A percentile compares a stretch with the other conserved stretches of the same genome.
These are phyloP conservation scores for Tromatobia lineatoria DNA, from an alignment of 2,888 invertebrate genomes.

Conservation along the genomic window DNA sequence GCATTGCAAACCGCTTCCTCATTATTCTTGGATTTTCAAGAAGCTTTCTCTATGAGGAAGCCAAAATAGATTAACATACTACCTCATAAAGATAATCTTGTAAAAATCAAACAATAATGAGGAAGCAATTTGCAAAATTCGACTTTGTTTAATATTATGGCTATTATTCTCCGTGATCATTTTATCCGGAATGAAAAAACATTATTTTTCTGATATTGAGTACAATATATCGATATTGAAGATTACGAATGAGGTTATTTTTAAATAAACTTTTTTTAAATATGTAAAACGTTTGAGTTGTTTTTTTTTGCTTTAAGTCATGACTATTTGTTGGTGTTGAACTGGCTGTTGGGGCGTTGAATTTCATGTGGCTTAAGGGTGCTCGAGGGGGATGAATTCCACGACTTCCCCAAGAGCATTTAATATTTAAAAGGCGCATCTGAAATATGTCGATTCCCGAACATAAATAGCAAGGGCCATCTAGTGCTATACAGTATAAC, in stretches of 20 bases:
- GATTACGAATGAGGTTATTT: neutral
- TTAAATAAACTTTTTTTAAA: constrained; percentile 9
- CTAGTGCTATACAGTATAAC: constrained; percentile 34
- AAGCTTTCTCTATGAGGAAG: no score
- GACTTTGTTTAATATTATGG: no score
- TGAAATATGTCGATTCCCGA: constrained; percentile 85
- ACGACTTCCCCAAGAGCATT: constrained; percentile 76
- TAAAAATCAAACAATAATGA: no score
- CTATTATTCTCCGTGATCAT: neutral
- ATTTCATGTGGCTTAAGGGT: constrained; percentile 46
- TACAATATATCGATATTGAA: neutral
- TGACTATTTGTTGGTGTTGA: constrained; percentile 1
- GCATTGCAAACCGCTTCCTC: no score
- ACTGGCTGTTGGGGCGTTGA: constrained; percentile 35
- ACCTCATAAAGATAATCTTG: no score
- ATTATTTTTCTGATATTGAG: no score
- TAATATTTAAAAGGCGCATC: constrained; percentile 85
- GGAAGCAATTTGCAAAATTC: no score
- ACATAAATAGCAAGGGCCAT: constrained; percentile 81
- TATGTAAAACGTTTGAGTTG: neutral
- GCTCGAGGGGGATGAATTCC: constrained; percentile 48
- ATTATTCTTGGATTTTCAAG: no score
- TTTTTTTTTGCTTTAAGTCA: neutral
- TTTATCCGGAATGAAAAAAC: neutral
- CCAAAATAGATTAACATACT: no score